Conservation (phyloP, 2,888 invertebrate genomes). For the Drosophila merina region DNA sequence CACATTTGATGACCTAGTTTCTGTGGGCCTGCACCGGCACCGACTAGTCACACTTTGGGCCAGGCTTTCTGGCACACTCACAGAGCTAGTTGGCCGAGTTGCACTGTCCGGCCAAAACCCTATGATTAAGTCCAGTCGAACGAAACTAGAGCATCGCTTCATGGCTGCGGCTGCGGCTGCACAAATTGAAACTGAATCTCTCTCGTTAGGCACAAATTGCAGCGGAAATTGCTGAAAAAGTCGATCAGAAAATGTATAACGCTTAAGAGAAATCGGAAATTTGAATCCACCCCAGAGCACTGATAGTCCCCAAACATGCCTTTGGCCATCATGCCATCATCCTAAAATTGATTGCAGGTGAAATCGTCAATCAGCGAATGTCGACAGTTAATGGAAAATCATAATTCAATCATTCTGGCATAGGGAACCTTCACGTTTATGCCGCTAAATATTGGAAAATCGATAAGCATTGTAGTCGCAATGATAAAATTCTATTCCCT, state of each 20-base stretch:
- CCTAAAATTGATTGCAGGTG: constrained; percentile 5
- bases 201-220: constrained; percentile 60
- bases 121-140: constrained; percentile 26
- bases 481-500: too few relatives aligned
- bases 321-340: constrained; percentile 9
- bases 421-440: not conserved
- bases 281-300: constrained; percentile 23
- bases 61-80: constrained; percentile 1
- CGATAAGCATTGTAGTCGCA: too few relatives aligned
- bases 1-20: constrained; percentile 54
- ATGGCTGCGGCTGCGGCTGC: constrained; percentile 20
- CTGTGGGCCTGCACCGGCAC: constrained; percentile 29
- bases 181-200: constrained; percentile 63
- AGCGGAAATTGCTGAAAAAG: constrained; percentile 63
- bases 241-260: constrained; percentile 3
- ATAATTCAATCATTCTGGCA: constrained; percentile 25
- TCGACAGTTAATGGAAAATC: constrained; percentile 29
- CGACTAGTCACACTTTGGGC: constrained; percentile 8
- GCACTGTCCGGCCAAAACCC: constrained; percentile 14
- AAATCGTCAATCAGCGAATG: constrained; percentile 19
- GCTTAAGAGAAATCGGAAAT: constrained; percentile 52
- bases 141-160: constrained; percentile 21
- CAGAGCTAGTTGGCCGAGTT: constrained; percentile 1
- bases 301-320: constrained; percentile 8
- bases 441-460: not conserved